phyloP scores from a whole-genome alignment of 2,797 vertebrate species.

The Fistularia tabacaria region DNA sequence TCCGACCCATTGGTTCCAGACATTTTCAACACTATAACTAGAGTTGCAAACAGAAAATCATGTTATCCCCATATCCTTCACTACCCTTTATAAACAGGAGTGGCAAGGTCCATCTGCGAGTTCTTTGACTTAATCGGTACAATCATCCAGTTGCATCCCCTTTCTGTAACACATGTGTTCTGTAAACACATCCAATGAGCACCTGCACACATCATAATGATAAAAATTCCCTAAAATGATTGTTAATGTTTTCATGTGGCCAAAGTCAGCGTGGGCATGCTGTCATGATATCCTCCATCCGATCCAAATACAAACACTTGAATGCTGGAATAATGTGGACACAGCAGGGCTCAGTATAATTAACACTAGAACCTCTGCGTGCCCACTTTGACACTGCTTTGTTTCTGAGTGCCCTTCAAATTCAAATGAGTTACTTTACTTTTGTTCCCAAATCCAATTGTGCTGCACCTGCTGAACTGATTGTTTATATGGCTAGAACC shows the following conservation, averaged over 20 bases:
- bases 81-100: no score
- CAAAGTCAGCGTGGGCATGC: constrained; percentile 22
- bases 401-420: constrained; percentile 60
- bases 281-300: constrained; percentile 36
- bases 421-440: constrained; percentile 55
- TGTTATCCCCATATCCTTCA: no score
- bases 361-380: constrained; percentile 49
- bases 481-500: neutral
- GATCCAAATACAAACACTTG: constrained; percentile 63
- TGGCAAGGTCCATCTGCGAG: no score
- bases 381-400: constrained; percentile 56
- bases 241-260: constrained; percentile 6
- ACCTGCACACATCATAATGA: no score
- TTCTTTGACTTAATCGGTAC: no score
- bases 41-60: no score
- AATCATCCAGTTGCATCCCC: no score
- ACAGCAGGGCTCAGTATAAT: constrained; percentile 58
- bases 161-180: no score
- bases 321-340: constrained; percentile 47
- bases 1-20: no score
- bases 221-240: neutral
- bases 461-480: constrained; percentile 43
- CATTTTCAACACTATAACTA: no score
- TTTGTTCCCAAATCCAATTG: constrained; percentile 35
- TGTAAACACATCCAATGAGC: no score